Percentiles rank a stretch among this genome's conserved stretches.
Conservation (phyloP, 2,797 vertebrate species). For the Cuculus canorus region DNA sequence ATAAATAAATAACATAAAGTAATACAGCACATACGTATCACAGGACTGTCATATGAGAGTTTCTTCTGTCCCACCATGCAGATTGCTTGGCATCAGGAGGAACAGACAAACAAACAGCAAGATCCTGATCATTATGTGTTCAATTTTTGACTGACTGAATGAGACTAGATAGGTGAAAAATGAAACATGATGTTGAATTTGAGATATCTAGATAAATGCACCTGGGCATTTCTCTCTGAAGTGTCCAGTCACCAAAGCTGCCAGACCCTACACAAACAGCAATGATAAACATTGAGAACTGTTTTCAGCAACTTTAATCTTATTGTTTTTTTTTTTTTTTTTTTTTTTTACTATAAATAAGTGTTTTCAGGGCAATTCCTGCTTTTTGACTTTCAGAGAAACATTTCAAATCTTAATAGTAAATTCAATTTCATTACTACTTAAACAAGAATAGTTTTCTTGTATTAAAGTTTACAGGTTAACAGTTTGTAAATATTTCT, state of each 20-base stretch:
- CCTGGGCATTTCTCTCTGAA: background rate
- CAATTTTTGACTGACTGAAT: background rate
- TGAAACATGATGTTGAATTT: background rate
- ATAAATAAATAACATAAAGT: background rate
- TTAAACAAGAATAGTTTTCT: background rate
- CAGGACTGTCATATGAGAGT: background rate
- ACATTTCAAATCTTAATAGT: background rate
- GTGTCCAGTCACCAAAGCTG: background rate
- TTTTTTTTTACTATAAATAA: background rate
- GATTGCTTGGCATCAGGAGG: background rate
- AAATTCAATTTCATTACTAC: background rate
- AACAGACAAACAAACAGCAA: background rate
- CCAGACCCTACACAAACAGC: background rate
- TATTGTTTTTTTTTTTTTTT: background rate
- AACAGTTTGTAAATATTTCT: background rate
- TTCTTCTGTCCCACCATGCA: background rate
- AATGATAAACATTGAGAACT: background rate
- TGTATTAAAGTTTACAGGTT: background rate
- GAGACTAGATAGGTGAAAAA: background rate
- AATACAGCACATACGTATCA: background rate
- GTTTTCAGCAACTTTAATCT: background rate
- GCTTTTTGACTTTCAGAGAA: background rate
- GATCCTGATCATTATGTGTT: fast-evolving
- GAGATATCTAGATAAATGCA: background rate
- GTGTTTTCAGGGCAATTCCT: background rate